Base-by-base conservation (phyloP, 2,888 invertebrate genomes). In the Hoplodrina blanda region DNA sequence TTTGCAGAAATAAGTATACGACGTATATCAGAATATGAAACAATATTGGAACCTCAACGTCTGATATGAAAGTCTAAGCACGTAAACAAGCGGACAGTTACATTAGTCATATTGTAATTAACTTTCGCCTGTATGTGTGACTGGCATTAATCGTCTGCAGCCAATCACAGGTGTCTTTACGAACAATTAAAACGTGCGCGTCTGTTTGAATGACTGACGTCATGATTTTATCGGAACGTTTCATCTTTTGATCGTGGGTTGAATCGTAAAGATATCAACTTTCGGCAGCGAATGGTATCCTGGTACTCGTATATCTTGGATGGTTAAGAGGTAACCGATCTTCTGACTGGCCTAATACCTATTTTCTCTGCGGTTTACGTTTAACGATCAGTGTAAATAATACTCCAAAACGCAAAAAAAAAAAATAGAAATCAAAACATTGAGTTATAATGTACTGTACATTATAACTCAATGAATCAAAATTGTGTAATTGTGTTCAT, bases 81-180 rank as follows among this genome's bases (percentile, higher is more conserved):
- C 78, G 75, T 67, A 62, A 44, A 53, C 55, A 30, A 19, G n/a
- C 52, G 63, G 61, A 62, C 69, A 64, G 56, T 63, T 52, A 75
- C 79, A 75, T 67, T 66, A 59, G 44, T 79, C 63, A 70, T 70
- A 75, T 79, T 78, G 67, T 78, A 75, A 75, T 78, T 62, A 64
- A 79, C 80, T 78, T 78, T 78, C 78, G 25, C 57, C 15, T 49
- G 41, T 52, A 41, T 19, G n/a, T 75, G 73, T 70, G 70, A 55
- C 62, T 37, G 30, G 75, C 57, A 79, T 78, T 59, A 52, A 77
- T 56, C 33, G 53, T n/a, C 7, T 49, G n/a, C 1, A 49, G 11
- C 53, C 67, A 50, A 64, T 33, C 62, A 54, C 50, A 55, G 60
- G 54, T 49, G 55, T 62, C 46, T 37, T 69, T 68, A 46, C 25